These are phyloP conservation scores for Coenonympha arcania DNA, from an alignment of 2,888 invertebrate species.

Conservation along the genomic window DNA sequence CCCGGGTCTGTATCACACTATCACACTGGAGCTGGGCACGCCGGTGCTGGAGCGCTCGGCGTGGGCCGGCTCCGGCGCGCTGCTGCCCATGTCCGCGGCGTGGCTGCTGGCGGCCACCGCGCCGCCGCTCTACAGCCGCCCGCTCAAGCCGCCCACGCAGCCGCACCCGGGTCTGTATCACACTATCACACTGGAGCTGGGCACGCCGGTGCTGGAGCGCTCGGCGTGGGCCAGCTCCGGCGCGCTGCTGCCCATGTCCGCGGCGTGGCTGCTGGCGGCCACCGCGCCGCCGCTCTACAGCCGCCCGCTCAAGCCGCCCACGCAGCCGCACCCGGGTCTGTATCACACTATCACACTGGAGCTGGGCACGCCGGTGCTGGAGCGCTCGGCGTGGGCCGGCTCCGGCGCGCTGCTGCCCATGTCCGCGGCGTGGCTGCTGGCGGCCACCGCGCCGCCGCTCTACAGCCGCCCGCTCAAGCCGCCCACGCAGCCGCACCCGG, in stretches of 20 bases:
- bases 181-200: conserved; percentile 73
- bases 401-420: conserved; percentile 69
- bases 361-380: conserved; percentile 82
- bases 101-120: conserved; percentile 81
- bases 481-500: conserved; percentile 41
- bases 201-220: conserved; percentile 80
- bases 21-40: conserved; percentile 79
- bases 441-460: conserved; percentile 76
- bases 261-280: conserved; percentile 81
- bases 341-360: conserved; percentile 59
- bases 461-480: conserved; percentile 63
- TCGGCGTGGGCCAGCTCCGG: conserved; percentile 44
- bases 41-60: conserved; percentile 76
- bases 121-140: conserved; percentile 73
- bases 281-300: conserved; percentile 76
- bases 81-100: conserved; percentile 78
- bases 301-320: conserved; percentile 50
- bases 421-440: conserved; percentile 81
- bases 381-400: conserved; percentile 51
- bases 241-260: conserved; percentile 75
- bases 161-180: conserved; percentile 31
- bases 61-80: conserved; percentile 42
- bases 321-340: conserved; percentile 37
- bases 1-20: conserved; percentile 12
- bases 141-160: conserved; percentile 44